phyloP scores from a whole-genome alignment of 2,888 invertebrate species.

The Zele albiditarsus region DNA sequence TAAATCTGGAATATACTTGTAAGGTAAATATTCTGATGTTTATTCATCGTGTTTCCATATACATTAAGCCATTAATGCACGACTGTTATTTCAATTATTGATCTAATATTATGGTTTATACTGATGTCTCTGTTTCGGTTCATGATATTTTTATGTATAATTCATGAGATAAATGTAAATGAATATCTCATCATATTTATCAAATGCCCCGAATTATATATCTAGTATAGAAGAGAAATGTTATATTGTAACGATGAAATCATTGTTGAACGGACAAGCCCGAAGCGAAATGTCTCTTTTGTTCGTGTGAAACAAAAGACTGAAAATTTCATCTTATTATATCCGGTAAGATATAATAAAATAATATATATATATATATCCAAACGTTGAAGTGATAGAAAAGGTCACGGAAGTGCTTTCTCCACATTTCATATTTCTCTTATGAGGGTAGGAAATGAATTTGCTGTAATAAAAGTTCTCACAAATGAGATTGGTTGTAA shows the following conservation, averaged over 20 bases:
- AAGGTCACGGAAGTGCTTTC: conserved; percentile 32
- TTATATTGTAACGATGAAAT: background rate
- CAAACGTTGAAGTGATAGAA: conserved; percentile 22
- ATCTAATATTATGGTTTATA: background rate
- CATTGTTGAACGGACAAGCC: background rate
- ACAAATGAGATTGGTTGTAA: background rate
- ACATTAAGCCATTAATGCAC: background rate
- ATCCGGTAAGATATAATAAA: conserved; percentile 25
- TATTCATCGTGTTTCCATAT: conserved; percentile 14
- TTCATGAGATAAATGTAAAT: background rate
- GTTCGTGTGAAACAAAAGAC: conserved; percentile 18
- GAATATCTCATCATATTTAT: conserved; percentile 2
- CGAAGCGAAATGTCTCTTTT: conserved; percentile 6
- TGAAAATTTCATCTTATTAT: conserved; percentile 30
- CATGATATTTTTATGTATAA: background rate
- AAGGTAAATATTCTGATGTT: conserved; percentile 16
- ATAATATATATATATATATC: background rate
- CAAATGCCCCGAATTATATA: background rate
- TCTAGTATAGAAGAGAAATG: background rate
- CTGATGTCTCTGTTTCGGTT: too few relatives aligned
- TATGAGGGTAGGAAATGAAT: conserved; percentile 17
- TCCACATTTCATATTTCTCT: conserved; percentile 31
- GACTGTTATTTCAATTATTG: background rate
- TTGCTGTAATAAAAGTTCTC: conserved; percentile 21
- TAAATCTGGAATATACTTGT: conserved; percentile 2